phyloP scores from a whole-genome alignment of 2,113 vertebrate genomes.

The Anolis sagrei region DNA sequence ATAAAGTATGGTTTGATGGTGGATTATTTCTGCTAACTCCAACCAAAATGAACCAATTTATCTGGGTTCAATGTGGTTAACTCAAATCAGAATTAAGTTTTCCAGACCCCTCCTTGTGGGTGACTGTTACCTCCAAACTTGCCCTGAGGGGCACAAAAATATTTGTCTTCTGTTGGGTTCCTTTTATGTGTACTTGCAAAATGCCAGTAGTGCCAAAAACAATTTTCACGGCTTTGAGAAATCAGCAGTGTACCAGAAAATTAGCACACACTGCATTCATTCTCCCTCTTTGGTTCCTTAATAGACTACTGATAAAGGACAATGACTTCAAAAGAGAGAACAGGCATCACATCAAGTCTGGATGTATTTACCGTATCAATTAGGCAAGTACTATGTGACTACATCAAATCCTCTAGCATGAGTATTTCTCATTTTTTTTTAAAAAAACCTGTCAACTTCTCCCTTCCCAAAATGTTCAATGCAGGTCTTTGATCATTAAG shows the following conservation, averaged over 20 bases:
- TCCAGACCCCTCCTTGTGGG: neutral
- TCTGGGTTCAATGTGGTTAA: neutral
- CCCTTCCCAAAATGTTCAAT: neutral
- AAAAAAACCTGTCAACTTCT: neutral
- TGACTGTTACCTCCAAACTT: neutral
- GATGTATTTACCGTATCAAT: conserved; percentile 28
- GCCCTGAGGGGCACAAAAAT: neutral
- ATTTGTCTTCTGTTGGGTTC: conserved; percentile 39
- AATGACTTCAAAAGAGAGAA: neutral
- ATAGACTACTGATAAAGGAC: conserved; percentile 35
- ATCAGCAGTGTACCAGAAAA: conserved; percentile 31
- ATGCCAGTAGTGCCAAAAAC: conserved; percentile 42
- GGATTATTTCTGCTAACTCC: neutral
- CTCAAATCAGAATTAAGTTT: neutral
- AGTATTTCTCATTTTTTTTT: neutral
- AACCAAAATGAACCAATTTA: neutral
- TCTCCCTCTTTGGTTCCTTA: conserved; percentile 23
- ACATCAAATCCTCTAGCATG: rapidly evolving
- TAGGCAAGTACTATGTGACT: neutral
- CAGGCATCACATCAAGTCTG: neutral
- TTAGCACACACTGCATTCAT: conserved; percentile 41
- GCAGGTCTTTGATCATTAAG: neutral
- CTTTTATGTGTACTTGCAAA: conserved; percentile 51
- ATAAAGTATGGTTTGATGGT: neutral
- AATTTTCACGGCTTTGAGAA: conserved; percentile 60